Evolutionary conservation across 2,888 invertebrate genomes (phyloP).

Genomic region (Ryuthela nishihirai): DNA sequence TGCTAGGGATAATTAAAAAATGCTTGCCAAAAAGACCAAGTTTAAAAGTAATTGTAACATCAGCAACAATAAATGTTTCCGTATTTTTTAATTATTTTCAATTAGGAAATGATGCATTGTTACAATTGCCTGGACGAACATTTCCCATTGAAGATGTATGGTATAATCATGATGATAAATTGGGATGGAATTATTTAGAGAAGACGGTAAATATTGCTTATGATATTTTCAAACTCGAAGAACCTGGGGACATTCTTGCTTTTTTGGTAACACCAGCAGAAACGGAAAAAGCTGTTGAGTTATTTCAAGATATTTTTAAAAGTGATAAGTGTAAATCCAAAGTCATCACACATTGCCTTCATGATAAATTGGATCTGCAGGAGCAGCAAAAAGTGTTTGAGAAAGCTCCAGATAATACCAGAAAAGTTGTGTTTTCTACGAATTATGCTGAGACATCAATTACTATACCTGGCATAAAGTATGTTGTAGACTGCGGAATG

Average conservation of each 20-base stretch:
- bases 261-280: constrained; percentile 45
- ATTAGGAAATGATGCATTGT: constrained; percentile 42
- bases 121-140: constrained; percentile 48
- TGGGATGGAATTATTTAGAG: constrained; percentile 39
- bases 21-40: constrained; percentile 45
- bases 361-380: constrained; percentile 46
- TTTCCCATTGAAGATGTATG: constrained; percentile 50
- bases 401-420: constrained; percentile 8
- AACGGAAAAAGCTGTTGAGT: constrained; percentile 45
- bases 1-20: constrained; percentile 49
- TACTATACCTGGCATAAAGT: constrained; percentile 51
- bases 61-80: constrained; percentile 50
- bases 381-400: constrained; percentile 49
- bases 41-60: constrained; percentile 49
- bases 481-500: constrained; percentile 51
- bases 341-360: constrained; percentile 13
- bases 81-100: constrained; percentile 48
- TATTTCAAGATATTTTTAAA: constrained; percentile 4
- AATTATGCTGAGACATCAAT: constrained; percentile 53
- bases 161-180: constrained; percentile 38
- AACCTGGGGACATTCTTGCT: constrained; percentile 46
- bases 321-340: constrained; percentile 24
- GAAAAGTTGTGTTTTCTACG: constrained; percentile 52
- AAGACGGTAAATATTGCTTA: constrained; percentile 46
- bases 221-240: constrained; percentile 44